Evolutionary conservation across 30 jellyfish, hydroid and myxozoan species (phyloP), one percentile per base, ranked within the genome.

Genomic region (Aurelia sp.): DNA sequence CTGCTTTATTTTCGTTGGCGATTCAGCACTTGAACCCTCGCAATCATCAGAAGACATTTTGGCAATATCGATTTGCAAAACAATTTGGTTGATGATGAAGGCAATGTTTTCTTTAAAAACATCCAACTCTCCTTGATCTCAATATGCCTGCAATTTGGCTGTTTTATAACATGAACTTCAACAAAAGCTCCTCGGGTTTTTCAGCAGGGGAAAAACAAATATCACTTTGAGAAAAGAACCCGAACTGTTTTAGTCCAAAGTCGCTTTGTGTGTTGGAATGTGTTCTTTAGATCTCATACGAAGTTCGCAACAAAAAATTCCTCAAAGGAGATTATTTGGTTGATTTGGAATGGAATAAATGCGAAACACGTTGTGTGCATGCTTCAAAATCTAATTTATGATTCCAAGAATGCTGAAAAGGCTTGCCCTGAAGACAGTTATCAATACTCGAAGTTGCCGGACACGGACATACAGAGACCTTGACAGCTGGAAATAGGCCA

Each of bases 1-100:
- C n/a, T 82, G 91, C 59, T 90, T 90, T 8, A 90, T 88, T 82
- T 90, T 90, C 15, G 72, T 59, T 71, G 76, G 93, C 16, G 94
- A 82, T 22, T 90, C 97, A 5, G 81, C 90, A 52, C 84, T 78
- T 20, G 89, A 74, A 48, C 52, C 9, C 21, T 73, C 78, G 13
- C 96, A 86, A 58, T 76, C 73, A 21, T 63, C 80, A 17, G 61
- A 17, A 21, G 93, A 72, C 93, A 84, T 84, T 74, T 72, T 66
- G 74, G 20, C 12, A 13, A 21, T 5, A 13, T 40, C 10, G n/a
- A 60, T 27, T 58, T 21, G 20, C 15, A 35, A 77, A 30, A 8
- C 41, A 18, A 16, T 8, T 48, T 5, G 24, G 33, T 21, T n/a
- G 86, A 40, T 12, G 35, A 66, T 12, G 60, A 52, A 52, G n/a